These are phyloP conservation scores for Melanostoma scalare DNA, from an alignment of 2,888 invertebrate genomes.

Conservation along the genomic window DNA sequence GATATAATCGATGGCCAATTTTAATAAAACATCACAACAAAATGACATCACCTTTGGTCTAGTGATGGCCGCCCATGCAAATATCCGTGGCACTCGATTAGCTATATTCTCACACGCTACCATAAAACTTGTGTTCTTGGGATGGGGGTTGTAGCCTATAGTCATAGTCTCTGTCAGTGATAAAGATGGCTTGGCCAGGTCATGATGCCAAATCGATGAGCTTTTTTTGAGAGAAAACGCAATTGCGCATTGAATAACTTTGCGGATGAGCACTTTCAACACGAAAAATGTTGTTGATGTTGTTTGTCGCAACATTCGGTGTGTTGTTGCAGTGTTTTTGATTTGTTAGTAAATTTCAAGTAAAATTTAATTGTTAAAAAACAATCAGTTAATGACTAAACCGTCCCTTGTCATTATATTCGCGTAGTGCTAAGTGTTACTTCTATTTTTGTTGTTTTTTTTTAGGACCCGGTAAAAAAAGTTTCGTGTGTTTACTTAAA, in stretches of 20 bases:
- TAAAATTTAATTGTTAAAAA: conserved; percentile 4
- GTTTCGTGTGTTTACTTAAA: conserved; percentile 2
- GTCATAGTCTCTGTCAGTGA: conserved; percentile 17
- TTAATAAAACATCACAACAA: conserved; percentile 30
- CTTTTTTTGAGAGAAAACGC: conserved; percentile 69
- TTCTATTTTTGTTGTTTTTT: not conserved
- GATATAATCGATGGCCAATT: conserved; percentile 59
- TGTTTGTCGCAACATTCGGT: conserved; percentile 68
- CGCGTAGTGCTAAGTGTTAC: too few relatives aligned
- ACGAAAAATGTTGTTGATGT: conserved; percentile 56
- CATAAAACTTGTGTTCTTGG: not conserved
- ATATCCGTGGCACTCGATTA: conserved; percentile 19
- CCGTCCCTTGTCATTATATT: too few relatives aligned
- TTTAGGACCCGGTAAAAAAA: not conserved
- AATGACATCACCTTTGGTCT: conserved; percentile 57
- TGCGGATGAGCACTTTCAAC: conserved; percentile 41
- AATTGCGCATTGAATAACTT: conserved; percentile 67
- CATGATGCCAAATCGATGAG: conserved; percentile 71
- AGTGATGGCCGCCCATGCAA: conserved; percentile 10
- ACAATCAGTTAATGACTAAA: conserved; percentile 18
- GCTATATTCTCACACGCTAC: conserved; percentile 22
- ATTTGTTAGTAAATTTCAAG: conserved; percentile 30
- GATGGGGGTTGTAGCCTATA: not conserved
- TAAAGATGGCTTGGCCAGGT: conserved; percentile 38
- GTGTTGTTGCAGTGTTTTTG: conserved; percentile 68